Evolutionary conservation across 2,888 invertebrate species (phyloP).

Genomic region (Isotomurus palustris): DNA sequence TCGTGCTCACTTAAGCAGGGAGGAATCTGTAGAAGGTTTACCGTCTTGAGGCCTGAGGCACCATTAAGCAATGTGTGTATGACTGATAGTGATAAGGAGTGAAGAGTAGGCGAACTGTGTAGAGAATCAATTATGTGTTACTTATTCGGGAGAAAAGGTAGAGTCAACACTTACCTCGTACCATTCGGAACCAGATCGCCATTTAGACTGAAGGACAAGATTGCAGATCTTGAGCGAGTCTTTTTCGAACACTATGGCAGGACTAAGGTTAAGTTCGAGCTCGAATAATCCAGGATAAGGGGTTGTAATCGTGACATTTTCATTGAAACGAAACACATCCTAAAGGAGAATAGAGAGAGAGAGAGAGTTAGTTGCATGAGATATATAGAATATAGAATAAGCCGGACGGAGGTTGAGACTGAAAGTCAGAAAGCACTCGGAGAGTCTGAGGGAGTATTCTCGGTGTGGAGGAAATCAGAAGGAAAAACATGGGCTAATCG

Average conservation of each 20-base stretch:
- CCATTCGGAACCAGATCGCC: slow-evolving; percentile 44
- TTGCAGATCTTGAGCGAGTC: slow-evolving; percentile 45
- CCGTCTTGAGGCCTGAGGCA: too few species aligned
- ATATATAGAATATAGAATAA: background rate
- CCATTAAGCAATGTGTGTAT: too few species aligned
- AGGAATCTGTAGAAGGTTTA: too few species aligned
- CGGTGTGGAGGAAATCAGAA: slow-evolving; percentile 1
- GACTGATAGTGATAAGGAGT: too few species aligned
- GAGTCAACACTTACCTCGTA: slow-evolving; percentile 32
- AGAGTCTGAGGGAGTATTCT: background rate
- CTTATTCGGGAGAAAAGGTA: background rate
- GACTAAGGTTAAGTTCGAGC: slow-evolving; percentile 45
- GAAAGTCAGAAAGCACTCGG: background rate
- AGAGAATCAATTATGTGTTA: too few species aligned
- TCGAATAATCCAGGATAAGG: slow-evolving; percentile 44
- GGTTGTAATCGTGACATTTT: slow-evolving; percentile 45
- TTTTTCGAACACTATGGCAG: slow-evolving; percentile 37
- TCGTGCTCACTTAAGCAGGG: too few species aligned
- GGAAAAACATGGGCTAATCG: slow-evolving; percentile 25
- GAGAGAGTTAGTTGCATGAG: background rate
- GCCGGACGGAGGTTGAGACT: background rate
- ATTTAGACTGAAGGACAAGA: slow-evolving; percentile 39
- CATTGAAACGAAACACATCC: slow-evolving; percentile 46
- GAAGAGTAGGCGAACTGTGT: too few species aligned
- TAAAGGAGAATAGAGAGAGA: slow-evolving; percentile 15